Base-by-base conservation (phyloP, 2,888 invertebrate species). In the Selenia dentaria region DNA sequence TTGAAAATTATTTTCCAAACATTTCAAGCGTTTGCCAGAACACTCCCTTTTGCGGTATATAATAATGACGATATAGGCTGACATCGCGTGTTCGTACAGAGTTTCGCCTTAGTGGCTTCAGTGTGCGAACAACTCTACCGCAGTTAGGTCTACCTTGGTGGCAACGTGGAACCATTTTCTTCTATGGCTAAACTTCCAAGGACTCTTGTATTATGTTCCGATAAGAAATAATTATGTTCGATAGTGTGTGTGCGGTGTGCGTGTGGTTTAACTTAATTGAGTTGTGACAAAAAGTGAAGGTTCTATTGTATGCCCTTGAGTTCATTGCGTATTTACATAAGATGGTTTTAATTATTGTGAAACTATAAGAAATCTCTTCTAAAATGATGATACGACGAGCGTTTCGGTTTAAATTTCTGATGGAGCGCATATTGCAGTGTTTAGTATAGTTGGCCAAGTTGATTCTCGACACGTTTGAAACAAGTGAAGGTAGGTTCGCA, bases 51-150 rank as follows among this genome's bases (percentile, higher is more conserved):
- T 11, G 29, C 27, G 27, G 34, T 9, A 6, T 33, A n/a, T 29
- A 14, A 42, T 42, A 26, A 27, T 13, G 26, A 33, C 3, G 35
- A 36, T 28, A 24, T 36, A 22, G 38, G 35, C 27, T 18, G 12
- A 18, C 18, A 20, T 49, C 41, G 53, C 49, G 52, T 52, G 52
- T 6, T 10, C 12, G 14, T 9, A 8, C 12, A 1, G 32, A 41
- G 36, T 41, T 42, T 37, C 28, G 37, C 37, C 26, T 27, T 38
- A 10, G 11, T 9, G 34, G 31, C 25, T 45, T 40, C 39, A 44
- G 44, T 53, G 40, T 13, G 40, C 42, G 35, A 43, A 37, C 33
- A 13, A 42, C 31, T 43, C 37, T 34, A 26, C 27, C 38, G 10
- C 28, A 37, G 53, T 46, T 16, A 36, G 16, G 33, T 42, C 29